Base-by-base conservation (phyloP, 2,797 vertebrate genomes). In the Enteromius mattozi region DNA sequence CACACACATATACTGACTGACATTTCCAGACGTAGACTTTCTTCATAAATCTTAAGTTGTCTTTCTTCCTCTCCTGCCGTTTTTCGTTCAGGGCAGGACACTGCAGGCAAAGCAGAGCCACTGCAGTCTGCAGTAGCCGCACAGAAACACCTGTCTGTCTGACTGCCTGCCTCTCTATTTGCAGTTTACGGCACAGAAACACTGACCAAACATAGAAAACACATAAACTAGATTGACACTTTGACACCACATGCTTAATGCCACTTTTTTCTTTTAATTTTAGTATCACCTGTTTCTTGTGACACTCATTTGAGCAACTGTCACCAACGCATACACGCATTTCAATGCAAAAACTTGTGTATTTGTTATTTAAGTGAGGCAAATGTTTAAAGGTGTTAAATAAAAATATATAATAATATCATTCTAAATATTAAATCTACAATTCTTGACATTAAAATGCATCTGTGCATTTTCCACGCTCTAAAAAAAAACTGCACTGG, bases 91-190 rank as follows among this genome's bases (percentile, higher is more conserved):
- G 70, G 40, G 69, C 84, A 87, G 61, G 56, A 79, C 47, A 56
- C 82, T 72, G 61, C 75, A 83, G 45, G 77, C 7, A 37, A 77
- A 42, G 49, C 45, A 35, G 16, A 70, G 78, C 33, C 61, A 65
- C 71, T 66, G 84, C 54, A 85, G 69, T 85, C 61, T 40, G 74
- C 27, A n/a, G 42, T 40, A 59, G 40, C 49, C 14, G 71, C 51
- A 85, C 56, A 33, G 37, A 85, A 59, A 80, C 77, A 76, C 61
- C 76, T 83, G 74, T 82, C 84, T 82, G 49, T 79, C 82, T 68
- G 63, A 61, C 40, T 49, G 37, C 35, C 71, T 83, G 72, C 59
- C 24, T 17, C 27, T 65, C 51, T 66, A 74, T 83, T 37, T 54
- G 65, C 14, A 17, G 49, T 68, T 56, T 63, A 35, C 12, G 27